These are phyloP conservation scores for Scaptomyza flava DNA, from an alignment of 2,888 invertebrate species.

Conservation along the genomic window DNA sequence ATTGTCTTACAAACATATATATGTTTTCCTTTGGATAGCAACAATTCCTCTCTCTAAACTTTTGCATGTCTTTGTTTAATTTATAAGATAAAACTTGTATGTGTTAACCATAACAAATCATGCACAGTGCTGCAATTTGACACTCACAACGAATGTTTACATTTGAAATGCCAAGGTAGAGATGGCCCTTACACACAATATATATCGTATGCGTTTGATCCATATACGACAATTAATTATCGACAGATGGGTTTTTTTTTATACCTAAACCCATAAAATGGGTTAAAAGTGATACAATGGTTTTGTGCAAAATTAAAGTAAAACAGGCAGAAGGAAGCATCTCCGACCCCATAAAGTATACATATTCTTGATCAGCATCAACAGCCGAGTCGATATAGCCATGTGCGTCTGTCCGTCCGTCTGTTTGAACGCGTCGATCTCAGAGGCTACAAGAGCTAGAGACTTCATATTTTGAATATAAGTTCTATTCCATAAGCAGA, in stretches of 20 bases:
- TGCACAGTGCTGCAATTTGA: conserved; percentile 28
- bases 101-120: conserved; percentile 37
- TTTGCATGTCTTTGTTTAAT: not conserved
- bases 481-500: too few species aligned
- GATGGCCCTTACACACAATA: conserved; percentile 2
- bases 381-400: too few species aligned
- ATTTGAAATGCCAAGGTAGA: conserved; percentile 20
- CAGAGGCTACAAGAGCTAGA: too few species aligned
- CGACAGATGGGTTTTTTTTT: conserved; percentile 4
- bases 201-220: conserved; percentile 20
- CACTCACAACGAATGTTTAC: conserved; percentile 30
- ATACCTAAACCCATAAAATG: too few species aligned
- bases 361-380: too few species aligned
- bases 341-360: too few species aligned
- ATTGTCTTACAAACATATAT: not conserved
- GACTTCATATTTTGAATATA: too few species aligned
- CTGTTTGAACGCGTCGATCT: too few species aligned
- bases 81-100: conserved; percentile 30
- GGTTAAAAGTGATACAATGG: too few species aligned
- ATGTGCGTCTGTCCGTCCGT: too few species aligned
- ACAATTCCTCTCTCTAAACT: not conserved
- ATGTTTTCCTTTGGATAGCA: not conserved
- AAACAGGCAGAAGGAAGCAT: too few species aligned
- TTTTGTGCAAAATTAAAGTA: too few species aligned
- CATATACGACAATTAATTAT: conserved; percentile 1